Evolutionary conservation across 1,140 invertebrate genomes (phyloP), one percentile per base, ranked within the genome.

Genomic region (Drosophila persimilis): DNA sequence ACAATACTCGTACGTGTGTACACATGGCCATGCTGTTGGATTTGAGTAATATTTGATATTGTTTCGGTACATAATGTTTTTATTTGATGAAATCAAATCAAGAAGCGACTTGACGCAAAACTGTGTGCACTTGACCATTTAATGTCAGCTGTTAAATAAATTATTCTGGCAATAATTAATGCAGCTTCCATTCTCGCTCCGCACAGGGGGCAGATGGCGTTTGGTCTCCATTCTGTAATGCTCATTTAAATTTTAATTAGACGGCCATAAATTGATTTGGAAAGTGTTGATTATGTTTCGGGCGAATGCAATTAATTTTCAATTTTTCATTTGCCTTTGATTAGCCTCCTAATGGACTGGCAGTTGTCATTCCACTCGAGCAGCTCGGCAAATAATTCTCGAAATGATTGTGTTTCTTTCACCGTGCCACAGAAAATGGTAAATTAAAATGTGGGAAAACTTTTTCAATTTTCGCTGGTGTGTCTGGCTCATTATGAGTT

Each of bases 141-240:
- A 69, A 72, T 73, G 70, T 73, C 67, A 64, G 48, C 60, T 64
- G 69, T 64, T 73, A 65, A 73, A 43, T 73, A 52, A 73, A 73
- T 73, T 70, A 59, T 50, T 35, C 5, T 9, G 0, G n/a, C 26
- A 24, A 39, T 69, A 52, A 59, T 71, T 71, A 71, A 70, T 60
- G 70, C 13, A 17, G 1, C 70, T 58, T 47, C 24, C 48, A 71
- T 60, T 71, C 52, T 20, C 17, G 5, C 5, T 2, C 29, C 29
- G 7, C 29, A 31, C 31, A 31, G 11, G 35, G 35, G 13, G 29
- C 17, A 51, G 22, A 39, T 22, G 46, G 20, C 15, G 35, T 6
- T 39, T 15, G 13, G 43, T 44, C 22, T 52, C 31, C 9, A 4
- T 35, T 35, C 3, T 11, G 13, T 26, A 48, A 56, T 57, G 56